These are phyloP conservation scores for Chymomyza amoena DNA, from an alignment of 2,888 invertebrate genomes.

Conservation along the genomic window DNA sequence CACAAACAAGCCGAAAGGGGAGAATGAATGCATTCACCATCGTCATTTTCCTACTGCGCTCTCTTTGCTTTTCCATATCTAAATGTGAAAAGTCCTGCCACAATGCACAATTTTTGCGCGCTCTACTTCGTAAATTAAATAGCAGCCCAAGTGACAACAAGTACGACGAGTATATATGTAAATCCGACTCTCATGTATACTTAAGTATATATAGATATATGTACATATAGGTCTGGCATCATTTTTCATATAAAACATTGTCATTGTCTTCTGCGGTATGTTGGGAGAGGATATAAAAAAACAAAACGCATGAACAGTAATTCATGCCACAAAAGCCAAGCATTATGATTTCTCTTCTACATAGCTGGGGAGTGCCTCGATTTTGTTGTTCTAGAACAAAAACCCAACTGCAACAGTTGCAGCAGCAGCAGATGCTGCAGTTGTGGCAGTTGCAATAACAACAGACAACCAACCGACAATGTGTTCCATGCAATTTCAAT, in stretches of 20 bases:
- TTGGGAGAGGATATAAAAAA: conserved; percentile 46
- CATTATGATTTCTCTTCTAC: conserved; percentile 16
- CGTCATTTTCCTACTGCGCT: conserved; percentile 3
- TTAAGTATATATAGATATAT: not conserved
- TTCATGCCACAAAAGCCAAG: conserved; percentile 58
- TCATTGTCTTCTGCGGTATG: conserved; percentile 66
- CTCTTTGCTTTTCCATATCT: conserved; percentile 26
- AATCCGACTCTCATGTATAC: not conserved
- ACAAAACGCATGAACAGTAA: conserved; percentile 70
- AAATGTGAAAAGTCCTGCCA: conserved; percentile 50
- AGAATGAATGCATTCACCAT: not conserved
- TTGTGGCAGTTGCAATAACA: conserved; percentile 4
- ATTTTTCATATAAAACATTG: conserved; percentile 36
- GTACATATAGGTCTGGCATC: conserved; percentile 15
- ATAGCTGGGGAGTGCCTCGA: not conserved
- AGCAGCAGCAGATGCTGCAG: not conserved
- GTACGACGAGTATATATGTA: conserved; percentile 16
- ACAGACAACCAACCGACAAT: conserved; percentile 1
- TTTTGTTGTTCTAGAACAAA: conserved; percentile 3
- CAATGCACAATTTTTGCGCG: conserved; percentile 73
- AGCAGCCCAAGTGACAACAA: conserved; percentile 57
- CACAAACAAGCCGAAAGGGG: conserved; percentile 6
- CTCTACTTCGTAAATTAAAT: conserved; percentile 77
- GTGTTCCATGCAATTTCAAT: conserved; percentile 25
- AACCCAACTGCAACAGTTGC: not conserved